These are phyloP conservation scores for Phymatocera aterrima DNA, from an alignment of 2,888 invertebrate species.

Conservation along the genomic window DNA sequence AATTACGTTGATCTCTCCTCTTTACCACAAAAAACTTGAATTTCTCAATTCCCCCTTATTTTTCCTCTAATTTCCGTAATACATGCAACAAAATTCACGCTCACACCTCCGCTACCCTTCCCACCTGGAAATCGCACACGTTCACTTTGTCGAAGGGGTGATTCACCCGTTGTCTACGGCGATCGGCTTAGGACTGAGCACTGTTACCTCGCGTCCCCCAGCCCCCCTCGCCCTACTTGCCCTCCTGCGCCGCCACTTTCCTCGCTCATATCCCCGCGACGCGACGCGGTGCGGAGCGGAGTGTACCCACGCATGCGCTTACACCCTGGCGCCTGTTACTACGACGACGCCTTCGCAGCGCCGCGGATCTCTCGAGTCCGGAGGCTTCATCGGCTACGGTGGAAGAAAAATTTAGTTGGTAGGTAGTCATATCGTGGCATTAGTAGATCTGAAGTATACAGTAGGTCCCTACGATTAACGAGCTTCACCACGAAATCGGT, in stretches of 20 bases:
- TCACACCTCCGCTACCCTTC: neutral
- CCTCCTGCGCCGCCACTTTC: constrained; percentile 1
- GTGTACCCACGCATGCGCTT: constrained; percentile 39
- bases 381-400: neutral
- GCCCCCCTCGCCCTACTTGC: neutral
- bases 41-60: neutral
- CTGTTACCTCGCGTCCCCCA: constrained; percentile 42
- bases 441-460: neutral
- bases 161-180: constrained; percentile 44
- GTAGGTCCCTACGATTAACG: too few species aligned
- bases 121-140: constrained; percentile 32
- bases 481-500: neutral
- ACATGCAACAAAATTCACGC: neutral
- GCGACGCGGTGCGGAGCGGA: neutral
- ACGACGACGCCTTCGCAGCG: constrained; percentile 3
- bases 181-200: constrained; percentile 44
- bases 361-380: neutral
- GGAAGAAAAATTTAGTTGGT: neutral
- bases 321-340: constrained; percentile 15
- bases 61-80: neutral
- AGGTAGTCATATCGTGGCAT: neutral
- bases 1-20: too few species aligned
- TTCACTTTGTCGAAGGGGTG: constrained; percentile 33
- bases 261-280: neutral
- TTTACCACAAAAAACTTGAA: neutral